Evolutionary conservation across 2,888 invertebrate genomes (phyloP).

Genomic region (Idaea aversata): DNA sequence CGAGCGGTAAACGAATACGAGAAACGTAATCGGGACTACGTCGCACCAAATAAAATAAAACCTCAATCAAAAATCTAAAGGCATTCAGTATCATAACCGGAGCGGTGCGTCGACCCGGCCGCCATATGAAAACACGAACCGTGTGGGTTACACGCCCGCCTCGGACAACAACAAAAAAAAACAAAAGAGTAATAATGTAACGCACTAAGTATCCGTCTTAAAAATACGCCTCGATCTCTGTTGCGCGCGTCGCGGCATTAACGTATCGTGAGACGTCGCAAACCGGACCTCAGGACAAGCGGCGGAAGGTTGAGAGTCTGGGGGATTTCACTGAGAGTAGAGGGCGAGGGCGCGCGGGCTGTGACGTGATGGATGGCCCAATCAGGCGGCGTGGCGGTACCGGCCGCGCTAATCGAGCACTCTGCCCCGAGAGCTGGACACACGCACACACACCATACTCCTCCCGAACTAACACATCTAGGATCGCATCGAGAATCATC

Average conservation of each 20-base stretch:
- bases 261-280: slow-evolving; percentile 46
- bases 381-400: slow-evolving; percentile 76
- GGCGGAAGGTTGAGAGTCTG: slow-evolving; percentile 45
- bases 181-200: slow-evolving; percentile 76
- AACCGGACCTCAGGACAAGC: slow-evolving; percentile 30
- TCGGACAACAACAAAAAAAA: slow-evolving; percentile 50
- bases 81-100: slow-evolving; percentile 76
- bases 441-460: slow-evolving; percentile 59
- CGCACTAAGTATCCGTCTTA: slow-evolving; percentile 78
- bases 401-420: slow-evolving; percentile 75
- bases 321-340: slow-evolving; percentile 48
- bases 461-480: slow-evolving; percentile 52
- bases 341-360: slow-evolving; percentile 59
- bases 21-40: slow-evolving; percentile 73
- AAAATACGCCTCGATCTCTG: slow-evolving; percentile 73
- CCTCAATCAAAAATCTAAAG: slow-evolving; percentile 78
- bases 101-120: slow-evolving; percentile 72
- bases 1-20: slow-evolving; percentile 73
- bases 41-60: slow-evolving; percentile 75
- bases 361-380: slow-evolving; percentile 79
- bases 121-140: slow-evolving; percentile 62
- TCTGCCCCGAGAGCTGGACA: slow-evolving; percentile 66
- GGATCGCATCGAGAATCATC: slow-evolving; percentile 62
- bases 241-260: slow-evolving; percentile 71
- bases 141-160: slow-evolving; percentile 70